Conservation (phyloP, 2,888 invertebrate genomes). For the Drosophila infuscata region DNA sequence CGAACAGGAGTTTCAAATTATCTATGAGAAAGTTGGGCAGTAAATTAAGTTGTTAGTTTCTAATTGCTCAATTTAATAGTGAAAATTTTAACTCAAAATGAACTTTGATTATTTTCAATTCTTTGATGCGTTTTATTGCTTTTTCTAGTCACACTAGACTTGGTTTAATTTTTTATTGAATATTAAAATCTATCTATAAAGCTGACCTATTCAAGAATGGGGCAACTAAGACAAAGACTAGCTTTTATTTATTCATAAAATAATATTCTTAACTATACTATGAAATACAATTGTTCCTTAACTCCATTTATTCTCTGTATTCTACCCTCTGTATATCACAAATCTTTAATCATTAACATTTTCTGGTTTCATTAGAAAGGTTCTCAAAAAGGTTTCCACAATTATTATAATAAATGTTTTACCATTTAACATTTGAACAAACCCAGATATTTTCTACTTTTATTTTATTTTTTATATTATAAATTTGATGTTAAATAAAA, state of each 20-base stretch:
- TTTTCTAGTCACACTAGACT: background rate
- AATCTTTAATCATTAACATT: too few species aligned
- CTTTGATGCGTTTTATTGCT: rapidly evolving
- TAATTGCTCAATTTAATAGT: background rate
- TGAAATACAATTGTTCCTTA: too few species aligned
- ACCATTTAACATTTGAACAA: too few species aligned
- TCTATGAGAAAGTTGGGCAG: background rate
- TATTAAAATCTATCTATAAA: background rate
- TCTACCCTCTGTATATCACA: too few species aligned
- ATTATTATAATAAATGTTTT: too few species aligned
- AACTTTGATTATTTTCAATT: background rate
- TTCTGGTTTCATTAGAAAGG: too few species aligned
- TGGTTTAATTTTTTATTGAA: background rate
- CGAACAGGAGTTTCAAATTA: background rate
- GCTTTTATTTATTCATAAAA: background rate
- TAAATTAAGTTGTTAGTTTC: background rate
- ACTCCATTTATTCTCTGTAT: too few species aligned
- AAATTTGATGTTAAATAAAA: too few species aligned
- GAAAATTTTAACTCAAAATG: background rate
- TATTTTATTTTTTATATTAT: too few species aligned
- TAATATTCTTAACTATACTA: too few species aligned
- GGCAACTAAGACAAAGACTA: background rate
- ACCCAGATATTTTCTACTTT: too few species aligned
- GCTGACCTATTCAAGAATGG: background rate
- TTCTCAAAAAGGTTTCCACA: too few species aligned